A percentile compares a stretch with the other conserved stretches of the same genome.
These are phyloP conservation scores for Homalodisca vitripennis DNA, from an alignment of 1,140 invertebrate genomes.

Conservation along the genomic window DNA sequence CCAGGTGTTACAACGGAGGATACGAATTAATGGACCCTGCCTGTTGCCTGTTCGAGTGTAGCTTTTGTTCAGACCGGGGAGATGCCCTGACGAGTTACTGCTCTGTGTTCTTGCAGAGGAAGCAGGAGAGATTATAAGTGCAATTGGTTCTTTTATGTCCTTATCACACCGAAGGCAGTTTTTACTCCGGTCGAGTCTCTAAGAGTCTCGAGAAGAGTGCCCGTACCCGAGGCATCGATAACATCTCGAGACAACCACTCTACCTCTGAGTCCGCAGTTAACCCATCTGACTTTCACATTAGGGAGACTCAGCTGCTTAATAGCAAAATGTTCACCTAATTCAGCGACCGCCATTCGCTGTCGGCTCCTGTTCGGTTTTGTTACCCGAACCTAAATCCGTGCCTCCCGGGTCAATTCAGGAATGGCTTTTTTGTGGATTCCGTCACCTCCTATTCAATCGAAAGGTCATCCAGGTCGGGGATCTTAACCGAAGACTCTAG, in stretches of 20 bases:
- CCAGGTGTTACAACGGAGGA: not conserved
- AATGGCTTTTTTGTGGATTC: not conserved
- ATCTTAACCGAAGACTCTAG: too few relatives aligned
- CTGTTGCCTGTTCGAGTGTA: not conserved
- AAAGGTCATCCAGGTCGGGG: not conserved
- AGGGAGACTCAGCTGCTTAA: not conserved
- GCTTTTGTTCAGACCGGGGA: not conserved
- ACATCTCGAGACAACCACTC: not conserved
- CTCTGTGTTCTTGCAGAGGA: not conserved
- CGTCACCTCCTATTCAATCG: not conserved
- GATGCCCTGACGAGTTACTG: not conserved
- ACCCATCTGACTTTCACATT: not conserved
- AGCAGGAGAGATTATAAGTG: not conserved
- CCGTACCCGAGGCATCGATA: slow-evolving; percentile 1
- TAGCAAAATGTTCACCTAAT: not conserved
- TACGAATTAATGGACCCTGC: not conserved
- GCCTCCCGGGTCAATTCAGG: not conserved
- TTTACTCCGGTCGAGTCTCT: not conserved
- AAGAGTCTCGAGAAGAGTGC: not conserved
- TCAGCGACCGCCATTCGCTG: slow-evolving; percentile 9
- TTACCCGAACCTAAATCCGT: not conserved
- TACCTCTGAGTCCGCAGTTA: not conserved
- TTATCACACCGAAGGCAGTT: not conserved
- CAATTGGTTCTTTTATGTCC: not conserved
- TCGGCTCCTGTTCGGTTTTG: not conserved